A percentile compares a stretch with the other conserved stretches of the same genome.
Conservation (phyloP, 2,113 vertebrate genomes). For the Hipposideros armiger region DNA sequence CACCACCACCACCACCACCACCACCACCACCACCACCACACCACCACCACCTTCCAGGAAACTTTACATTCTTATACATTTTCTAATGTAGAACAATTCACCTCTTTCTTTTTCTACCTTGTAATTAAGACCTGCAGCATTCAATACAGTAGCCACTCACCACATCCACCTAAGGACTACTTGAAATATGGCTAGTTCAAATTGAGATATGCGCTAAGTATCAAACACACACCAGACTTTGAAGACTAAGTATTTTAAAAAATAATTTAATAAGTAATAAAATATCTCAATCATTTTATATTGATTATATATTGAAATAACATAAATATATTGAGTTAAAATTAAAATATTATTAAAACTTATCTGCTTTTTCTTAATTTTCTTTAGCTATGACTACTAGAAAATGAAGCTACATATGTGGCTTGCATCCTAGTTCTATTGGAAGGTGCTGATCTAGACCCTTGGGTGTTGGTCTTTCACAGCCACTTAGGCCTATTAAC, state of each 20-base stretch:
- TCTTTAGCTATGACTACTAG: background rate
- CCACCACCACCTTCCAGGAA: background rate
- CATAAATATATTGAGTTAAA: background rate
- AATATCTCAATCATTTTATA: background rate
- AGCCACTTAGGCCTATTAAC: background rate
- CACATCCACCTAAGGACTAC: background rate
- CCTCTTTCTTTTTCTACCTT: background rate
- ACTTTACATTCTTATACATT: background rate
- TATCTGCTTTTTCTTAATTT: background rate
- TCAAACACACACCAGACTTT: background rate
- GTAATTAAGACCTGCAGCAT: background rate
- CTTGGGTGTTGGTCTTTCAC: background rate
- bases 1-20: background rate
- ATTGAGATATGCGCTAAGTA: background rate
- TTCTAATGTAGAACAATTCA: background rate
- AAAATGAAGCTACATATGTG: background rate
- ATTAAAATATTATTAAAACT: background rate
- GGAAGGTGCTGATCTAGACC: background rate
- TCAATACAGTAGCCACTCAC: background rate
- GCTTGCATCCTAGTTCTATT: background rate
- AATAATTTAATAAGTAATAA: slow-evolving; percentile 6
- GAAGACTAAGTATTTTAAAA: background rate
- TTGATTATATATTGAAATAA: background rate
- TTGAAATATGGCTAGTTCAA: background rate
- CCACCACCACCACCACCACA: too few relatives aligned